A percentile compares a stretch with the other conserved stretches of the same genome.
phyloP scores from a whole-genome alignment of 2,888 invertebrate genomes.

The Plemyria rubiginata region DNA sequence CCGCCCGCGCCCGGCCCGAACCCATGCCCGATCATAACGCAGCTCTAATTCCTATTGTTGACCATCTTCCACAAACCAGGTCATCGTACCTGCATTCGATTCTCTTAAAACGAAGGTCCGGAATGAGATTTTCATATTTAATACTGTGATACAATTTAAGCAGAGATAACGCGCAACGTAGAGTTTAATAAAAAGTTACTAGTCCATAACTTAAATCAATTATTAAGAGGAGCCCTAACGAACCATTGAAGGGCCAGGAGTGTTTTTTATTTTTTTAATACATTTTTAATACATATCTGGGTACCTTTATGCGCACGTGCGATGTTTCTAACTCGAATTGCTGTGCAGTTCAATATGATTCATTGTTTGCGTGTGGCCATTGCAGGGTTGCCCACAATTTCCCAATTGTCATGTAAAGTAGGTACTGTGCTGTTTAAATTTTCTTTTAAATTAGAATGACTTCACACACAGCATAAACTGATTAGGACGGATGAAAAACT shows the following conservation, averaged over 20 bases:
- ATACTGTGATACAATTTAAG: slow-evolving; percentile 64
- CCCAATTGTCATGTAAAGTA: too few relatives aligned
- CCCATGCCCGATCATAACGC: slow-evolving; percentile 38
- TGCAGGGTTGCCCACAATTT: too few relatives aligned
- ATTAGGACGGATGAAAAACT: too few relatives aligned
- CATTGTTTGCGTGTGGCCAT: too few relatives aligned
- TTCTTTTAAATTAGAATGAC: too few relatives aligned
- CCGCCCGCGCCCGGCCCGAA: slow-evolving; percentile 41
- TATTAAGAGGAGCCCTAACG: slow-evolving; percentile 52
- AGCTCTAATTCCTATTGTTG: slow-evolving; percentile 75
- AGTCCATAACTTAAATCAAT: slow-evolving; percentile 60
- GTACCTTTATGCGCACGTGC: too few relatives aligned
- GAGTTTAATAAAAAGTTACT: slow-evolving; percentile 71
- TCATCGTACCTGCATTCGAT: slow-evolving; percentile 77
- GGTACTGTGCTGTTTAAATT: too few relatives aligned
- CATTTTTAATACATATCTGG: not conserved
- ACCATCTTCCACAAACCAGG: slow-evolving; percentile 76
- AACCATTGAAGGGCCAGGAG: slow-evolving; percentile 46
- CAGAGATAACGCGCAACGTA: slow-evolving; percentile 54
- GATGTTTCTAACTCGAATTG: too few relatives aligned
- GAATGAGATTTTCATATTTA: slow-evolving; percentile 71
- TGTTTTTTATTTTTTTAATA: slow-evolving; percentile 25
- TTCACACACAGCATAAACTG: too few relatives aligned
- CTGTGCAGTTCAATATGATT: too few relatives aligned
- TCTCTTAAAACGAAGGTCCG: slow-evolving; percentile 61